Conservation (phyloP, 2,888 invertebrate genomes). For the Eurytoma californica region DNA sequence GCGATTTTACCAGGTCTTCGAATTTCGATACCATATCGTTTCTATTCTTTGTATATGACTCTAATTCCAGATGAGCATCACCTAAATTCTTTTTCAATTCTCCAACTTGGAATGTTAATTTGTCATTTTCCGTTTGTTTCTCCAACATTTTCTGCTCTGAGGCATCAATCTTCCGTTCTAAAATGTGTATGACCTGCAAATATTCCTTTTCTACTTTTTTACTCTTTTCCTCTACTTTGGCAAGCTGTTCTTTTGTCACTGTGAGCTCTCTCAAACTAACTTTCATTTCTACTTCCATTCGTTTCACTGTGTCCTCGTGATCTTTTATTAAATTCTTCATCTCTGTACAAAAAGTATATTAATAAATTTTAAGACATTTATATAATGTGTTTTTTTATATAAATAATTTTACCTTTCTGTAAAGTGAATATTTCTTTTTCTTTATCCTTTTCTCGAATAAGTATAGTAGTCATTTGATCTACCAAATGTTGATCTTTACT, state of each 20-base stretch:
- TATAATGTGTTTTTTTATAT: neutral
- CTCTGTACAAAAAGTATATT: slow-evolving; percentile 55
- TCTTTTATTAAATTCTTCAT: slow-evolving; percentile 62
- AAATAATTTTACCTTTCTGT: slow-evolving; percentile 62
- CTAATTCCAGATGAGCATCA: slow-evolving; percentile 65
- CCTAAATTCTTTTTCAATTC: slow-evolving; percentile 59
- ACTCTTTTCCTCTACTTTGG: slow-evolving; percentile 51
- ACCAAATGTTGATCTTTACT: slow-evolving; percentile 50
- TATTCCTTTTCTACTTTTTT: slow-evolving; percentile 54
- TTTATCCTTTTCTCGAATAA: slow-evolving; percentile 63
- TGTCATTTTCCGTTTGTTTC: slow-evolving; percentile 61
- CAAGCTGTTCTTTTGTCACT: slow-evolving; percentile 56
- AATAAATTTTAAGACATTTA: slow-evolving; percentile 17
- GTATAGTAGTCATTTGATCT: slow-evolving; percentile 54
- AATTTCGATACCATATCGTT: slow-evolving; percentile 64
- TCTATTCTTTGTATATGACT: slow-evolving; percentile 65
- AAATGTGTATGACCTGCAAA: slow-evolving; percentile 46
- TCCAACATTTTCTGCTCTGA: slow-evolving; percentile 59
- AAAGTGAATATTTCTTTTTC: slow-evolving; percentile 66
- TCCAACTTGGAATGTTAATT: slow-evolving; percentile 58
- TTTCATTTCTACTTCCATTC: slow-evolving; percentile 65
- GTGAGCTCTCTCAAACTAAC: slow-evolving; percentile 60
- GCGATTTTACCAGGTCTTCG: slow-evolving; percentile 63
- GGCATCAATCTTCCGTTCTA: slow-evolving; percentile 56
- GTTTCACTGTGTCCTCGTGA: slow-evolving; percentile 52